A percentile compares a stretch with the other conserved stretches of the same genome.
Conservation (phyloP, 2,113 vertebrate genomes). For the Ciconia stormi region DNA sequence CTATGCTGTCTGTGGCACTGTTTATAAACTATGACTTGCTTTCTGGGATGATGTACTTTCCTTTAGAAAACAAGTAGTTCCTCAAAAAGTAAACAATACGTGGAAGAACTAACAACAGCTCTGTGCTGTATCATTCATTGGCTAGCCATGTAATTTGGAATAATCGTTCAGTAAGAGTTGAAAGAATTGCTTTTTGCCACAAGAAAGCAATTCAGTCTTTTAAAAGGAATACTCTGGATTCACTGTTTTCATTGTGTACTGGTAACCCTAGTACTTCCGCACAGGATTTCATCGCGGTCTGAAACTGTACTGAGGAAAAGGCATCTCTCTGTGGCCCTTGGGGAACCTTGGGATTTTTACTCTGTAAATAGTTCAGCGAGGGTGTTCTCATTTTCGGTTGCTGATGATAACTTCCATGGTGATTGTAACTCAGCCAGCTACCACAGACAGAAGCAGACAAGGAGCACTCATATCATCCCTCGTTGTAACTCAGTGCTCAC, state of each 20-base stretch:
- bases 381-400: background rate
- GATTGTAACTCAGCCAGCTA: constrained; percentile 4
- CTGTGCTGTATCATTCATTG: background rate
- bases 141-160: background rate
- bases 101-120: background rate
- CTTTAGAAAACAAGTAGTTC: background rate
- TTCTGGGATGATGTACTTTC: constrained; percentile 1
- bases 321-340: background rate
- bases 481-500: background rate
- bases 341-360: background rate
- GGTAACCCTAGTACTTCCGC: background rate
- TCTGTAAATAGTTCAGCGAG: background rate
- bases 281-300: background rate
- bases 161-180: background rate
- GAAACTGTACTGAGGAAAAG: background rate
- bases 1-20: background rate
- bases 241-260: background rate
- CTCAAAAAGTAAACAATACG: background rate
- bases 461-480: background rate
- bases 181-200: background rate
- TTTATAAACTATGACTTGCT: background rate
- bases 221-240: background rate
- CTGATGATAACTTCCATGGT: constrained; percentile 40
- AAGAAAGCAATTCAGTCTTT: background rate
- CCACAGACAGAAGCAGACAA: background rate